Evolutionary conservation across 2,113 vertebrate species (phyloP).

Genomic region (Cephalopterus ornatus): DNA sequence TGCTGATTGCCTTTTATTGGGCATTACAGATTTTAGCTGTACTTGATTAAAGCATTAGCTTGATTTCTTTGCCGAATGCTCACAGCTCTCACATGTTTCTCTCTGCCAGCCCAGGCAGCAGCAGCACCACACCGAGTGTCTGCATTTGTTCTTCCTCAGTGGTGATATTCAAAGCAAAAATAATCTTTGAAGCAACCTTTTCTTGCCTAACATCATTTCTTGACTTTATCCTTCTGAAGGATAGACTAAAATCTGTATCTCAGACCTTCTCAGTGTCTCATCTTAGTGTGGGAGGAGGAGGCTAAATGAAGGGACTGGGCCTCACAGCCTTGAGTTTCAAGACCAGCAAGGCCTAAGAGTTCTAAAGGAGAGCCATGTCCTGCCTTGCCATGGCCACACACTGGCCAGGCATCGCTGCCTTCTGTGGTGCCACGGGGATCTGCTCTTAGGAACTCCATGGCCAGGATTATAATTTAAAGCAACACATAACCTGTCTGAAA

Average conservation of each 20-base stretch:
- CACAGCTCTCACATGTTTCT: not conserved
- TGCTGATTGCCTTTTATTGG: not conserved
- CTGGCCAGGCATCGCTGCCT: not conserved
- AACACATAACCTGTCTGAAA: not conserved
- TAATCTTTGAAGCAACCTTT: not conserved
- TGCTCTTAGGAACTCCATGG: not conserved
- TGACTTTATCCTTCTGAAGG: not conserved
- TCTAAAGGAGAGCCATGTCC: not conserved
- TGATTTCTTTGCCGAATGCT: not conserved
- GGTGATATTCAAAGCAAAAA: not conserved
- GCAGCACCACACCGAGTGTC: not conserved
- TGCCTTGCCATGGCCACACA: not conserved
- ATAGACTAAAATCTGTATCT: not conserved
- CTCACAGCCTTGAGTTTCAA: not conserved
- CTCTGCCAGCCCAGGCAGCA: not conserved
- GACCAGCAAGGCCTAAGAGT: not conserved
- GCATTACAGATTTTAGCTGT: not conserved
- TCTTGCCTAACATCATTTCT: not conserved
- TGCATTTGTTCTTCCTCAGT: not conserved
- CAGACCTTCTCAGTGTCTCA: not conserved
- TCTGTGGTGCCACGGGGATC: not conserved
- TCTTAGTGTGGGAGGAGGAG: not conserved
- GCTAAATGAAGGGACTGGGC: not conserved
- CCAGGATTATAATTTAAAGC: not conserved
- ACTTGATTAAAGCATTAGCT: conserved; percentile 18